Evolutionary conservation across 2,797 vertebrate species (phyloP), one percentile per base, ranked within the genome.

Genomic region (Novumbra hubbsi): DNA sequence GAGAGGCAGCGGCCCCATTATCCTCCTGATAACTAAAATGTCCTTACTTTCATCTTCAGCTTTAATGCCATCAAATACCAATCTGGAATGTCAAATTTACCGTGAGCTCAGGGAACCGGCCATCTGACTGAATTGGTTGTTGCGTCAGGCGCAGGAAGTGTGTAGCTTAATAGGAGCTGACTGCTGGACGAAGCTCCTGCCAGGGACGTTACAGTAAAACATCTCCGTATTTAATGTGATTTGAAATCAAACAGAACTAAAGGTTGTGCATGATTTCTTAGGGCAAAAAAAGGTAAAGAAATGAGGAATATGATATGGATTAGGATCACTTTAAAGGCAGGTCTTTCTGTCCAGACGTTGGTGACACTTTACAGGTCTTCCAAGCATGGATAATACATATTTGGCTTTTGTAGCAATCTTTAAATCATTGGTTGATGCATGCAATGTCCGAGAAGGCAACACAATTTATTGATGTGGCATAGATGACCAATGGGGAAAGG

Each of bases 61-160:
- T 86, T 84, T 91, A 91, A 91, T 90, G 87, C 87, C 78, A 83
- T 91, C 90, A 90, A 89, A 92, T 90, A 86, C 82, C 85, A 90
- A 85, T 83, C 89, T 88, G 90, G 89, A 90, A 91, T 90, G 90
- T 90, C 85, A 89, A 92, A 92, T 92, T 91, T 90, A 80, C 78
- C 62, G 83, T 82, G 85, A 84, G 86, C 86, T 87, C 77, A 79
- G 87, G 83, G 88, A 85, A 83, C 84, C 68, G 57, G n/a, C 55
- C 24, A 24, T 60, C 55, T 60, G 21, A 60, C 55, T 60, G 55
- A 60, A 27, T 66, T 66, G 81, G 83, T 80, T 80, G 82, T 81
- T 48, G 21, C 11, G 55, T 60, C 19, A 78, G 86, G 74, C 81
- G 76, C 66, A 75, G 34, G 76, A 78, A 84, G 79, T 80, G 87